phyloP scores from a whole-genome alignment of 1,140 invertebrate genomes.

The Pogonomyrmex californicus region DNA sequence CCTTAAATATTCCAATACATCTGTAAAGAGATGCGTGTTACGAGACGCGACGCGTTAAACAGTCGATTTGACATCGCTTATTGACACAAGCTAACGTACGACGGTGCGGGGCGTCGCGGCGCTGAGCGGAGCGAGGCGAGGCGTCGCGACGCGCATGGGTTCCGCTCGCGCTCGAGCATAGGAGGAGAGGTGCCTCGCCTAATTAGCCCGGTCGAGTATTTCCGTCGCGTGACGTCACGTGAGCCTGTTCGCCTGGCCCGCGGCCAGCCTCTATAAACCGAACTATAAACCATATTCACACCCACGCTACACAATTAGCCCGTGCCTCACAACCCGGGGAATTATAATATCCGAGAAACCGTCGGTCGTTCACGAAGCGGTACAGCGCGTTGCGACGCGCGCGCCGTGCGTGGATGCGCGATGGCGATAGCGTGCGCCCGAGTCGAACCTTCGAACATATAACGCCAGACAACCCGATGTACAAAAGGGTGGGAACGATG shows the following conservation, averaged over 20 bases:
- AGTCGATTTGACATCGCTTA: neutral
- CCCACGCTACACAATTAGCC: slow-evolving; percentile 86
- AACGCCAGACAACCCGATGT: neutral
- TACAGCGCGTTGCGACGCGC: too few species aligned
- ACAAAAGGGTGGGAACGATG: neutral
- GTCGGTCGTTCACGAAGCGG: neutral
- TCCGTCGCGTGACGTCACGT: slow-evolving; percentile 86
- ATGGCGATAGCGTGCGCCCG: neutral
- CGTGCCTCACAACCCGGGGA: slow-evolving; percentile 76
- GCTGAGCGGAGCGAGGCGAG: neutral
- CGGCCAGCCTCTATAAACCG: slow-evolving; percentile 84
- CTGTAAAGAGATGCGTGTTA: neutral
- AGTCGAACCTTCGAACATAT: neutral
- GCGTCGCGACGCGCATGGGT: slow-evolving; percentile 83
- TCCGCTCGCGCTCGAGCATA: slow-evolving; percentile 84
- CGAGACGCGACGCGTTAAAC: neutral
- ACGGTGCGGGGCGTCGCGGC: neutral
- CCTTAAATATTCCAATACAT: neutral
- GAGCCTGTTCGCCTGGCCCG: slow-evolving; percentile 85
- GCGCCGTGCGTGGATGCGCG: neutral
- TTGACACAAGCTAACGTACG: neutral
- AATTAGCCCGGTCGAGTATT: slow-evolving; percentile 86
- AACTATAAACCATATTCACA: slow-evolving; percentile 87
- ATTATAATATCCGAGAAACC: slow-evolving; percentile 81
- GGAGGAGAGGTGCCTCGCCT: slow-evolving; percentile 83